Percentiles rank a stretch among this genome's conserved stretches.
These are phyloP conservation scores for Volucella zonaria DNA, from an alignment of 2,888 invertebrate species.

Conservation along the genomic window DNA sequence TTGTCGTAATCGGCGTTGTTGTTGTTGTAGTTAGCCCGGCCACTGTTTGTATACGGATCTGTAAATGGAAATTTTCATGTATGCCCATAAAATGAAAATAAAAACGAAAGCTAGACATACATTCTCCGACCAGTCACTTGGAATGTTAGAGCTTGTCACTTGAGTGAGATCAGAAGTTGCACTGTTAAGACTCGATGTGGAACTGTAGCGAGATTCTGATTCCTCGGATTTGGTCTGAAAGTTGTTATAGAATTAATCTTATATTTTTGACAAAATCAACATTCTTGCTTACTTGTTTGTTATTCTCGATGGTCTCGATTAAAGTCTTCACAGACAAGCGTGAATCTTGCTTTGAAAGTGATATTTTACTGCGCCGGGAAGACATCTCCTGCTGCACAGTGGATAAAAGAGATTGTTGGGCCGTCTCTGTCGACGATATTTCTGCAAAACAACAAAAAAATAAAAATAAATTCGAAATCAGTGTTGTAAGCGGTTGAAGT, in stretches of 20 bases:
- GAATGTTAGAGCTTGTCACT: constrained; percentile 69
- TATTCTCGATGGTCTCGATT: constrained; percentile 95
- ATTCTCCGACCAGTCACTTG: constrained; percentile 81
- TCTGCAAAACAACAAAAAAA: constrained; percentile 22
- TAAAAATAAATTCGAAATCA: background rate
- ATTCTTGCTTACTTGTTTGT: constrained; percentile 85
- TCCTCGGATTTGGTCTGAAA: constrained; percentile 81
- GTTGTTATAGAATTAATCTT: background rate
- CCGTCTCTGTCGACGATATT: constrained; percentile 75
- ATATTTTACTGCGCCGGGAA: constrained; percentile 84
- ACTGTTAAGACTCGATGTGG: constrained; percentile 86
- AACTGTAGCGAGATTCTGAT: constrained; percentile 86
- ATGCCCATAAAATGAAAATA: background rate
- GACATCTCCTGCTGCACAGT: constrained; percentile 85
- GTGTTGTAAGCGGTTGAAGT: background rate
- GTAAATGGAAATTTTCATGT: constrained; percentile 8
- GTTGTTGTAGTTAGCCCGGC: constrained; percentile 65
- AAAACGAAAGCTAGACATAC: constrained; percentile 76
- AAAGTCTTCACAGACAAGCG: constrained; percentile 94
- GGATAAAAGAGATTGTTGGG: constrained; percentile 84
- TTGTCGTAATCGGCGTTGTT: constrained; percentile 71
- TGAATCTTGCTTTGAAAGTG: constrained; percentile 85
- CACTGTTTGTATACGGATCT: constrained; percentile 77
- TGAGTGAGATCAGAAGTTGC: constrained; percentile 83
- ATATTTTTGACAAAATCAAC: background rate